These are phyloP conservation scores for Pollenia angustigena DNA, from an alignment of 2,888 invertebrate species.

Conservation along the genomic window DNA sequence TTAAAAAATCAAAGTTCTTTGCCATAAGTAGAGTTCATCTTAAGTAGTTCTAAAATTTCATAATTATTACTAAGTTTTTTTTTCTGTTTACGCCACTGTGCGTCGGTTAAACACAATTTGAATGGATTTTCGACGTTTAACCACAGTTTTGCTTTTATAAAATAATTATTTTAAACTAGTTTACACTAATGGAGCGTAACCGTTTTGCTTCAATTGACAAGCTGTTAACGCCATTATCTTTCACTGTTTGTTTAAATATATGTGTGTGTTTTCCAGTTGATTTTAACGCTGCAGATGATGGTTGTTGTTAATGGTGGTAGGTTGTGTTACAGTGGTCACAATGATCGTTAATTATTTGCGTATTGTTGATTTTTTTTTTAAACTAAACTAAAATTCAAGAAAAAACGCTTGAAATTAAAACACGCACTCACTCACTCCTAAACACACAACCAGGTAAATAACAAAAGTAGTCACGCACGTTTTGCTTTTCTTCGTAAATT, in stretches of 20 bases:
- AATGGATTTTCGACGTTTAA: slow-evolving; percentile 33
- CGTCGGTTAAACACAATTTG: slow-evolving; percentile 44
- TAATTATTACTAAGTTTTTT: too few relatives aligned
- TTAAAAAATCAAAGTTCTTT: too few relatives aligned
- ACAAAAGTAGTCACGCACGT: slow-evolving; percentile 51
- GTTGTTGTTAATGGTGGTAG: slow-evolving; percentile 11
- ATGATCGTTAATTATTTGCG: slow-evolving; percentile 48
- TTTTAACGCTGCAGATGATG: slow-evolving; percentile 21
- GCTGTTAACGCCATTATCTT: slow-evolving; percentile 82
- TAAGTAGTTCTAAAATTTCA: too few relatives aligned
- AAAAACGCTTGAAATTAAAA: slow-evolving; percentile 32
- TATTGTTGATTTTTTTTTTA: slow-evolving; percentile 29
- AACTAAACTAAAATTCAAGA: slow-evolving; percentile 25
- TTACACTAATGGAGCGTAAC: slow-evolving; percentile 77
- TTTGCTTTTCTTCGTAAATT: slow-evolving; percentile 33
- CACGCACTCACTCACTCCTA: slow-evolving; percentile 34
- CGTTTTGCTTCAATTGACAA: slow-evolving; percentile 80
- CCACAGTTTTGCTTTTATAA: slow-evolving; percentile 41
- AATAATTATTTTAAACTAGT: slow-evolving; percentile 46
- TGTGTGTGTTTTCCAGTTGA: slow-evolving; percentile 8
- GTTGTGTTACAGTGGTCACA: slow-evolving; percentile 31
- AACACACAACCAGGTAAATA: background rate
- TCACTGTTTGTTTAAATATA: background rate
- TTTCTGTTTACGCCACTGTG: too few relatives aligned
- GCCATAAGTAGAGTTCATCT: too few relatives aligned